phyloP scores from a whole-genome alignment of 1,140 invertebrate genomes.

The Lanistes nyassanus region DNA sequence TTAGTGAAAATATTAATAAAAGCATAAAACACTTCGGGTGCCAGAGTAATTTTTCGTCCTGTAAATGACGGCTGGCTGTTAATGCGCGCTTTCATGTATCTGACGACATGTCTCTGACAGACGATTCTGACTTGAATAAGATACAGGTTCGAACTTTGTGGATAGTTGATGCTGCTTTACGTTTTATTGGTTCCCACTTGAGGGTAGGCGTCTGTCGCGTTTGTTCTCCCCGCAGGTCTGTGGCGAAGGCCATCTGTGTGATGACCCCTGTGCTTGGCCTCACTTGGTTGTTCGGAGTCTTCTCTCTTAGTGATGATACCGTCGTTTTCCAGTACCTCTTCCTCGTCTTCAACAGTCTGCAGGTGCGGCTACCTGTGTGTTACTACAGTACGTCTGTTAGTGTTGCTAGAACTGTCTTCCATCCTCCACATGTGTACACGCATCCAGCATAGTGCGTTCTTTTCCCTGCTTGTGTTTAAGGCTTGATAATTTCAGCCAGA shows the following conservation, averaged over 20 bases:
- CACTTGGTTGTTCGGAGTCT: conserved; percentile 54
- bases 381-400: neutral
- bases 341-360: conserved; percentile 51
- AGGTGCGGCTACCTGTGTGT: conserved; percentile 42
- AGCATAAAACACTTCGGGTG: no score
- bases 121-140: neutral
- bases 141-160: neutral
- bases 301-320: conserved; percentile 50
- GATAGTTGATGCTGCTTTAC: no score
- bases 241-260: conserved; percentile 38
- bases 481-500: neutral
- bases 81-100: no score
- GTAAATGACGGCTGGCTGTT: no score
- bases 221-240: conserved; percentile 42
- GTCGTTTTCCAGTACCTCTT: conserved; percentile 58
- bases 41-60: no score
- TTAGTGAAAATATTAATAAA: no score
- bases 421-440: neutral
- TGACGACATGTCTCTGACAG: no score
- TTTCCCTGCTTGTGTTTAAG: neutral
- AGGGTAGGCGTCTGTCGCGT: neutral
- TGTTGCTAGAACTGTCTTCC: no score
- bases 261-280: conserved; percentile 51
- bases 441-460: neutral
- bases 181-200: neutral